Evolutionary conservation across 1,140 invertebrate genomes (phyloP).

Genomic region (Polypedilum pembai): DNA sequence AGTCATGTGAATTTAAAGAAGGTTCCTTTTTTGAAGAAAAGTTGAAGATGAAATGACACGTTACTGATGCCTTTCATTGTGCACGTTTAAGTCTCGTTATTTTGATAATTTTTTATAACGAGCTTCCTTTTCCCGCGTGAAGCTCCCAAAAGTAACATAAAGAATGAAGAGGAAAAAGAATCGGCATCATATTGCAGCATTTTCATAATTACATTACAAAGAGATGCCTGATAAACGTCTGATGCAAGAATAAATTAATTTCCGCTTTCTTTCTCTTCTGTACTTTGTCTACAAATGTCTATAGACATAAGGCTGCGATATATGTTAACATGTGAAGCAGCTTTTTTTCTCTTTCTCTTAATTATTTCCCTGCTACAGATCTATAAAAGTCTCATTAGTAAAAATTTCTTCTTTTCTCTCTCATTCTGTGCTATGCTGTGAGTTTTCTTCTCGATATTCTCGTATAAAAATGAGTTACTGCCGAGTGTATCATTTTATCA

Average conservation of each 20-base stretch:
- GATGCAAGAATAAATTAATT: conserved; percentile 19
- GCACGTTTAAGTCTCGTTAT: background rate
- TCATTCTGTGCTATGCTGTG: background rate
- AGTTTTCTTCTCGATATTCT: background rate
- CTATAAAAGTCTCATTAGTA: background rate
- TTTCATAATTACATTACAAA: conserved; percentile 9
- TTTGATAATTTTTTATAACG: conserved; percentile 1
- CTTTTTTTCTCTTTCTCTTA: background rate
- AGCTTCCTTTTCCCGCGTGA: background rate
- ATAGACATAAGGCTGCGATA: background rate
- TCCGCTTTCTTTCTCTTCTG: background rate
- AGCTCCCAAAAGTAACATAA: background rate
- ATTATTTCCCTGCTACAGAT: background rate
- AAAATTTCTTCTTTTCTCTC: background rate
- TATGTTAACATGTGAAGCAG: background rate
- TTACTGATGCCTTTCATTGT: background rate
- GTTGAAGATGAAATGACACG: background rate
- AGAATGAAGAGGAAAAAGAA: background rate
- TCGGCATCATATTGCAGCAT: background rate
- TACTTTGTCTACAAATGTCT: background rate
- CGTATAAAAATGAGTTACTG: background rate
- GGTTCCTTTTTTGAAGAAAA: background rate
- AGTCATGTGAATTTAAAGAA: background rate
- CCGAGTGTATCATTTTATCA: background rate
- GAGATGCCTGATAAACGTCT: background rate